Evolutionary conservation across 2,888 invertebrate species (phyloP).

Genomic region (Mythimna loreyi): DNA sequence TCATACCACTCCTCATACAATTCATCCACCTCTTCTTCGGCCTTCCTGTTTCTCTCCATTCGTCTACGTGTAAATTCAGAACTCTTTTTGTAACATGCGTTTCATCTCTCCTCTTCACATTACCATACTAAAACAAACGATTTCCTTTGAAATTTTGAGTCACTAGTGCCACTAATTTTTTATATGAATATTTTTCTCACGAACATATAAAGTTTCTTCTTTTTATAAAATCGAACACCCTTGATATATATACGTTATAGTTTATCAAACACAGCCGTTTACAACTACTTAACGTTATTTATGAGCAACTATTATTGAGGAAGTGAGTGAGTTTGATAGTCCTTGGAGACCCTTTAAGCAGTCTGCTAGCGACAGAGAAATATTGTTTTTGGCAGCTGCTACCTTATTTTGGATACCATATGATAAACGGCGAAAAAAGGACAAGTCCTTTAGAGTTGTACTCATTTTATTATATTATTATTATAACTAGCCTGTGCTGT

Average conservation of each 20-base stretch:
- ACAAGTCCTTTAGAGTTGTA: no score
- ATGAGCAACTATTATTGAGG: neutral
- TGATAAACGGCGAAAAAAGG: neutral
- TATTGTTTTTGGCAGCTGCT: neutral
- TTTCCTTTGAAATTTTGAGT: no score
- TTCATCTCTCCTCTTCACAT: no score
- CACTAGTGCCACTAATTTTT: no score
- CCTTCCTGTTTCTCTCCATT: no score
- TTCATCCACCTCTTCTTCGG: no score
- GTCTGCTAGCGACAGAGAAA: neutral
- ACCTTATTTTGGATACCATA: neutral
- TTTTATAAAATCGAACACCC: constrained; percentile 59
- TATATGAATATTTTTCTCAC: constrained; percentile 74
- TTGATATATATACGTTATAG: constrained; percentile 67
- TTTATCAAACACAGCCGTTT: constrained; percentile 43
- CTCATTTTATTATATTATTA: no score
- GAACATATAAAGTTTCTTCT: constrained; percentile 73
- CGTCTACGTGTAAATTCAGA: no score
- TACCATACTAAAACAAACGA: no score
- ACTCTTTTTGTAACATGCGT: no score
- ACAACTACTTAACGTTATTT: constrained; percentile 40
- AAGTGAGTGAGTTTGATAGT: neutral
- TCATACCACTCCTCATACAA: no score
- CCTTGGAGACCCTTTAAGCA: neutral
- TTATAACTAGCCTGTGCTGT: no score